These are phyloP conservation scores for Sialia sialis DNA, from an alignment of 2,113 vertebrate species.

Conservation along the genomic window DNA sequence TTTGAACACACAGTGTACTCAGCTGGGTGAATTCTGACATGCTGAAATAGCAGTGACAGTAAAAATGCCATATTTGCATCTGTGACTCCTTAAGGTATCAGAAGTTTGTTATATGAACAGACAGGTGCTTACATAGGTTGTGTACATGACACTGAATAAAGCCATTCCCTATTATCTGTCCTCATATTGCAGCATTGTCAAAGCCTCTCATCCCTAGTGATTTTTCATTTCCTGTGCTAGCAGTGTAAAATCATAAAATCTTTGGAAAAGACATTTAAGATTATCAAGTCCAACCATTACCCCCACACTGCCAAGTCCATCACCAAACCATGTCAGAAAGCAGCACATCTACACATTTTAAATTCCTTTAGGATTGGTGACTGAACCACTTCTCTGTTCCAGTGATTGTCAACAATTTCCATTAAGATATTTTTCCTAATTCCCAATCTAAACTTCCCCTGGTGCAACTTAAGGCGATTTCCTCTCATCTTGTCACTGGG, in stretches of 20 bases:
- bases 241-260: background rate
- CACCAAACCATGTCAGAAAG: background rate
- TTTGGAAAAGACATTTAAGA: background rate
- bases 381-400: too few species aligned
- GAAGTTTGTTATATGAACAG: background rate
- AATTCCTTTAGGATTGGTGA: background rate
- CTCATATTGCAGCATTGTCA: background rate
- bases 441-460: too few species aligned
- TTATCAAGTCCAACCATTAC: background rate
- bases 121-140: background rate
- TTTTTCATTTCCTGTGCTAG: background rate
- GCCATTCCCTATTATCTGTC: background rate
- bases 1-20: background rate
- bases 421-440: too few species aligned
- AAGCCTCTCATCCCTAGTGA: background rate
- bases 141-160: background rate
- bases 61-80: background rate
- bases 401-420: too few species aligned
- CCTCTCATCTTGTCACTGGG: too few species aligned
- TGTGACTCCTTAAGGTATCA: background rate
- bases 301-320: background rate
- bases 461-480: too few species aligned
- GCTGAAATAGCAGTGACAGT: background rate
- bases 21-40: background rate
- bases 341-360: fast-evolving